Base-by-base conservation (phyloP, 2,113 vertebrate species). In the Cololabis saira region DNA sequence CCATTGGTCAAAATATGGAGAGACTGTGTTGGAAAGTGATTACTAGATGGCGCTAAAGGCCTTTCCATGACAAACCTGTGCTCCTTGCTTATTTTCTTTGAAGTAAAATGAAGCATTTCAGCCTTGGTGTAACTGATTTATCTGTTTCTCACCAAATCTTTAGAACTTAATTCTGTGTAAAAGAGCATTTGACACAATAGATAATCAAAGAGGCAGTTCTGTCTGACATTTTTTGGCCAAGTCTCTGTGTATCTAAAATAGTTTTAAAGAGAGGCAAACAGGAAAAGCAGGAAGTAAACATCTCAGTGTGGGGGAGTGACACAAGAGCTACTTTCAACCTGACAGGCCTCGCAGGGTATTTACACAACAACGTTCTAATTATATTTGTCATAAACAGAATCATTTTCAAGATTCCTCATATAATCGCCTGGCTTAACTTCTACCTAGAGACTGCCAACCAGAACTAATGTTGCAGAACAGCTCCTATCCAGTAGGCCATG, bases 271-370 rank as follows among this genome's bases (percentile, higher is more conserved):
- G n/a, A 21, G 42, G 21, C n/a, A 4, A 17, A 13, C 15, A 21
- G 12, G 51, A 18, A 54, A 49, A 75, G 61, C 67, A 72, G 78
- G 82, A 84, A 81, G 14, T 61, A 4, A 15, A 7, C 30, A 8
- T 30, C 60, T 12, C 22, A 49, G 57, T 50, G 14, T 5, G 1
- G 41, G 48, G 18, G 44, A 61, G 24, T 41, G 0, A 48, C 15
- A 37, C n/a, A 61, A 14, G 30, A 18, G 4, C 11, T 51, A 55
- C 17, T 71, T 60, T 59, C 18, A 76, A 63, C 18, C 14, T 15
- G 59, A 5, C 15, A 33, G 15, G 12, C 14, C 27, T 11, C 7
- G 1, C 18, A 11, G 4, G 1, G 21, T 41, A 7, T 58, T 76
- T 60, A 30, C 17, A 73, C 47, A 73, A 56, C 19, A 33, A 18